These are phyloP conservation scores for Spinibarbus caldwelli DNA, from an alignment of 2,797 vertebrate species.

Conservation along the genomic window DNA sequence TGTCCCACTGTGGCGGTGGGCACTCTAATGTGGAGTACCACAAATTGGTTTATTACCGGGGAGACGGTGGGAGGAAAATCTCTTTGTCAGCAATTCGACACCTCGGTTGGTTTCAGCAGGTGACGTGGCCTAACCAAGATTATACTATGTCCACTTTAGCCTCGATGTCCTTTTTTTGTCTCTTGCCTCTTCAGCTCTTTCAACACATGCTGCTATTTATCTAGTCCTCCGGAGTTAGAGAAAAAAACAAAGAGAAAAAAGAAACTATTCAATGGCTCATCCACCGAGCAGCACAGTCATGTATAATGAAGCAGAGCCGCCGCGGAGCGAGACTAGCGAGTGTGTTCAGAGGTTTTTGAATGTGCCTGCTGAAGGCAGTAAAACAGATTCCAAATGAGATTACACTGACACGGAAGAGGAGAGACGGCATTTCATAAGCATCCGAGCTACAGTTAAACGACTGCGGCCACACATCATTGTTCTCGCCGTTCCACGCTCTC, in stretches of 20 bases:
- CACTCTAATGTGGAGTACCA: slow-evolving; percentile 21
- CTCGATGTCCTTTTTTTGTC: slow-evolving; percentile 22
- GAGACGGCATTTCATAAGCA: slow-evolving; percentile 41
- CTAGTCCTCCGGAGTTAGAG: not conserved
- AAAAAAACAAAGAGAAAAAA: not conserved
- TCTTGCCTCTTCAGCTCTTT: slow-evolving; percentile 13
- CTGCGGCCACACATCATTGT: slow-evolving; percentile 45
- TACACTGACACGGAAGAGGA: slow-evolving; percentile 34
- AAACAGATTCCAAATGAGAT: slow-evolving; percentile 49
- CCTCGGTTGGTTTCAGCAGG: slow-evolving; percentile 29
- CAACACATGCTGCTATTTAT: slow-evolving; percentile 16
- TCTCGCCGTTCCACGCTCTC: slow-evolving; percentile 29
- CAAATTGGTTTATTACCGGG: slow-evolving; percentile 30
- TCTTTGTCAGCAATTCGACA: slow-evolving; percentile 50
- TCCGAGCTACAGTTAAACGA: slow-evolving; percentile 31
- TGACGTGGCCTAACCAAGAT: slow-evolving; percentile 51
- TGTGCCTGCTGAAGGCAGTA: slow-evolving; percentile 42
- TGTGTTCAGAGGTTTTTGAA: slow-evolving; percentile 42
- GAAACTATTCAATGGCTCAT: slow-evolving; percentile 43
- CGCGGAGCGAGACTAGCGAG: slow-evolving; percentile 18
- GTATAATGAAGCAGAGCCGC: slow-evolving; percentile 40
- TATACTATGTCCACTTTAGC: slow-evolving; percentile 52
- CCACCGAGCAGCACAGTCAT: slow-evolving; percentile 24
- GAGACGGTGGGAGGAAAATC: slow-evolving; percentile 22
- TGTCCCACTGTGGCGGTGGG: not conserved